A percentile compares a stretch with the other conserved stretches of the same genome.
Conservation (phyloP, 2,888 invertebrate species). For the Unio delphinus region DNA sequence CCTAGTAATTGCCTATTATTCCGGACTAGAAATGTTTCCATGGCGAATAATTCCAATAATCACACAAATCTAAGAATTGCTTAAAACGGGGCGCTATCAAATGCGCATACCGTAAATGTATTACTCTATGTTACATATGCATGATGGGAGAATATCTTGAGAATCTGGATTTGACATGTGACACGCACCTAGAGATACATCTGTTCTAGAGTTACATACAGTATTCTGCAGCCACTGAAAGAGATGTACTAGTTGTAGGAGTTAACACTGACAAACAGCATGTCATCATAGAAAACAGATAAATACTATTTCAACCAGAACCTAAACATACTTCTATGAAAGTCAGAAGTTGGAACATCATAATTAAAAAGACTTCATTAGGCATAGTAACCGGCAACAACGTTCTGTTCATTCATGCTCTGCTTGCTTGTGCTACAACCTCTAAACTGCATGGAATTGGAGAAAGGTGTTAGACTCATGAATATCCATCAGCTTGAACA, state of each 20-base stretch:
- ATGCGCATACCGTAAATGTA: too few species aligned
- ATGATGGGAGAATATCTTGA: too few species aligned
- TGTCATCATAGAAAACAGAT: slow-evolving; percentile 12
- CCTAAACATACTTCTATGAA: neutral
- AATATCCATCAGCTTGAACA: neutral
- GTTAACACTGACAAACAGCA: slow-evolving; percentile 28
- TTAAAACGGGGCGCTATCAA: too few species aligned
- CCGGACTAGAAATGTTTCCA: too few species aligned
- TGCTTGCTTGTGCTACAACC: slow-evolving; percentile 30
- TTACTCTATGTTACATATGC: too few species aligned
- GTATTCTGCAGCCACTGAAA: slow-evolving; percentile 5
- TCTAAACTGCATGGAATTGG: slow-evolving; percentile 22
- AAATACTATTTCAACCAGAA: slow-evolving; percentile 7
- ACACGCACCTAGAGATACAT: slow-evolving; percentile 29
- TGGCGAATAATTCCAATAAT: too few species aligned
- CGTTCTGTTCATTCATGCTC: slow-evolving; percentile 18
- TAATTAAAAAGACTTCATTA: neutral
- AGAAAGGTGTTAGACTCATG: slow-evolving; percentile 6
- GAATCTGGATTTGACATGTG: neutral
- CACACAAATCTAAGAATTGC: too few species aligned
- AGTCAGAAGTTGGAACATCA: slow-evolving; percentile 3
- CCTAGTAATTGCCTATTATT: too few species aligned
- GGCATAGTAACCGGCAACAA: slow-evolving; percentile 5
- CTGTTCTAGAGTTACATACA: slow-evolving; percentile 22
- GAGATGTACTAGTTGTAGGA: slow-evolving; percentile 16